A percentile compares a stretch with the other conserved stretches of the same genome.
Evolutionary conservation across 2,113 vertebrate genomes (phyloP).

Genomic region (Macaca mulatta): DNA sequence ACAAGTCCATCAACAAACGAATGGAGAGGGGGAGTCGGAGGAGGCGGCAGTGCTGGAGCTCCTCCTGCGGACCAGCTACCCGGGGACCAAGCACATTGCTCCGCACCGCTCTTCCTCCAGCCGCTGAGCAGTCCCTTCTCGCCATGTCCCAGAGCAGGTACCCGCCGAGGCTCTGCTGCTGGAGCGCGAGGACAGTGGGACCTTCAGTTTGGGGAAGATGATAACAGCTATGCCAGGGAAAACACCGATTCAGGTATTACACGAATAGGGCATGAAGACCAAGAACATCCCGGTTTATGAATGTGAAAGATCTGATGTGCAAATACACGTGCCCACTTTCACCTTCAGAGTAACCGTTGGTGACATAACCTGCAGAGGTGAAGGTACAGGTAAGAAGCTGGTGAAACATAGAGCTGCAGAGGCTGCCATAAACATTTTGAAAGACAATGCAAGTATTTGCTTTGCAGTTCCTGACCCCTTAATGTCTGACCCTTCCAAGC

Average conservation of each 20-base stretch:
- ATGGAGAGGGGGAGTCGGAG: neutral
- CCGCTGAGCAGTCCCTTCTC: neutral
- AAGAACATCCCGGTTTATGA: constrained; percentile 87
- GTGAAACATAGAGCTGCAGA: constrained; percentile 94
- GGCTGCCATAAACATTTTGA: constrained; percentile 87
- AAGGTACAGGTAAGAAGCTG: constrained; percentile 92
- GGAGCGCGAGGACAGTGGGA: constrained; percentile 63
- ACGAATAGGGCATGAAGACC: constrained; percentile 90
- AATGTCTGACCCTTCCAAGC: constrained; percentile 78
- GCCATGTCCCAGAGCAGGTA: constrained; percentile 84
- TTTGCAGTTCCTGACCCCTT: constrained; percentile 80
- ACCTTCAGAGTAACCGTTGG: constrained; percentile 86
- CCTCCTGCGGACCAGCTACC: neutral
- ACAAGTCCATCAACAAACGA: neutral
- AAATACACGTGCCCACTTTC: constrained; percentile 87
- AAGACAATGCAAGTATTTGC: constrained; percentile 81
- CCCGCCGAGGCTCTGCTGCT: constrained; percentile 71
- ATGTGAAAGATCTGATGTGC: constrained; percentile 89
- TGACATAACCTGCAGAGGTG: constrained; percentile 87
- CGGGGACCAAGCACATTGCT: neutral
- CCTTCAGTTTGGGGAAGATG: constrained; percentile 78
- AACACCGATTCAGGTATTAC: constrained; percentile 92
- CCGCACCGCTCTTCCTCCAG: neutral
- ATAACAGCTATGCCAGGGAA: constrained; percentile 83
- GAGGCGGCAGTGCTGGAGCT: neutral